phyloP scores from a whole-genome alignment of 1,140 invertebrate genomes.

The Schlechtendalia chinensis region DNA sequence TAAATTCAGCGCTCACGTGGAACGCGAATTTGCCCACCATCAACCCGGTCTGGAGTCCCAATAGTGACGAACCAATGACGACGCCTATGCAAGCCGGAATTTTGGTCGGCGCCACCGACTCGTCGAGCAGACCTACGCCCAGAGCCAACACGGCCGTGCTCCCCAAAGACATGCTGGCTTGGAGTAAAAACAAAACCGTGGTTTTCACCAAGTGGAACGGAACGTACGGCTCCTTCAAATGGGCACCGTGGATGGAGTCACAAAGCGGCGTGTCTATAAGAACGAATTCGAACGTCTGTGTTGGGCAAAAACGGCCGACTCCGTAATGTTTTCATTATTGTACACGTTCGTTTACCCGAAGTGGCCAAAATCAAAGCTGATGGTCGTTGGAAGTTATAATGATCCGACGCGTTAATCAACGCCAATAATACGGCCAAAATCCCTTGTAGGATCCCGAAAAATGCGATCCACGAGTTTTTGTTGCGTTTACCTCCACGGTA shows the following conservation, averaged over 20 bases:
- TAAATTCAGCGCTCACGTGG: constrained; percentile 4
- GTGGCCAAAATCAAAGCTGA: constrained; percentile 38
- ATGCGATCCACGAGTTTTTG: constrained; percentile 50
- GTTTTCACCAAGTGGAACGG: constrained; percentile 45
- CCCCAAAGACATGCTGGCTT: constrained; percentile 38
- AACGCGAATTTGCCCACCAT: constrained; percentile 44
- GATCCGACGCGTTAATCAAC: constrained; percentile 20
- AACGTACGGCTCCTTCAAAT: neutral
- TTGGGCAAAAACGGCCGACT: neutral
- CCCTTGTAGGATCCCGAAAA: constrained; percentile 28
- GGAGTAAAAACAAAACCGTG: constrained; percentile 27
- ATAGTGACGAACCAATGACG: constrained; percentile 38
- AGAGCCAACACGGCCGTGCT: constrained; percentile 42
- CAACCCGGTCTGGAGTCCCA: constrained; percentile 47
- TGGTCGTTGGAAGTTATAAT: constrained; percentile 20
- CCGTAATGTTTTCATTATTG: neutral
- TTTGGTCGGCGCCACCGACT: constrained; percentile 39
- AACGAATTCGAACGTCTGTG: neutral
- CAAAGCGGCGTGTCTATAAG: constrained; percentile 43
- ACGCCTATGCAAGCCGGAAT: constrained; percentile 50
- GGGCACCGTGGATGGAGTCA: constrained; percentile 29
- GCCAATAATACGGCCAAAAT: constrained; percentile 40
- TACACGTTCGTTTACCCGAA: neutral
- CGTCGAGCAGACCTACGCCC: constrained; percentile 45
- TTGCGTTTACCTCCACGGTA: constrained; percentile 50